These are phyloP conservation scores for Steromphala cineraria DNA, from an alignment of 2,888 invertebrate genomes.

Conservation along the genomic window DNA sequence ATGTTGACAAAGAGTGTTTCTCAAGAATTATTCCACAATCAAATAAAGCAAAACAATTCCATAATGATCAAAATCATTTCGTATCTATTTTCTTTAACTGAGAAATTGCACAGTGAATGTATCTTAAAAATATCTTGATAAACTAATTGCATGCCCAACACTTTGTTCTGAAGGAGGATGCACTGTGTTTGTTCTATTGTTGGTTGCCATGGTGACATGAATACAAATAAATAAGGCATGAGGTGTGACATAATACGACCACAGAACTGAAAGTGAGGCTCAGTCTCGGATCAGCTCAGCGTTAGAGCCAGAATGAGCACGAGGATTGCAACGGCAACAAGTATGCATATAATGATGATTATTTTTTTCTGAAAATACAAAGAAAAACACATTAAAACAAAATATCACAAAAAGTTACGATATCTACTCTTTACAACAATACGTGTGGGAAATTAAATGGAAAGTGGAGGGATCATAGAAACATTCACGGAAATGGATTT, in stretches of 20 bases:
- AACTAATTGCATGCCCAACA: no score
- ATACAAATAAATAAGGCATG: conserved; percentile 1
- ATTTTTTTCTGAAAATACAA: conserved; percentile 74
- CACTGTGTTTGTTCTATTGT: not conserved
- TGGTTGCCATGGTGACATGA: conserved; percentile 6
- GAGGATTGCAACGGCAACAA: conserved; percentile 71
- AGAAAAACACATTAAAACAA: conserved; percentile 49
- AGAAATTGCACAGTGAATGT: no score
- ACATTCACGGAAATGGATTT: no score
- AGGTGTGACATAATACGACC: not conserved
- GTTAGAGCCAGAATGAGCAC: conserved; percentile 74
- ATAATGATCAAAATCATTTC: no score
- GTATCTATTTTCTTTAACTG: no score
- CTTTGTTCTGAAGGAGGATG: no score
- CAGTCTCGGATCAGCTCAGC: not conserved
- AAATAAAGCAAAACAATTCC: no score
- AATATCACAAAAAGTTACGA: conserved; percentile 3
- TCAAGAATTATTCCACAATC: no score
- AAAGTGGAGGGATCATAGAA: no score
- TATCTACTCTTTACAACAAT: not conserved
- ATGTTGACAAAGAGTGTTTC: no score
- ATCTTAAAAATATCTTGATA: no score
- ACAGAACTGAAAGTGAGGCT: not conserved
- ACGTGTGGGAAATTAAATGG: not conserved
- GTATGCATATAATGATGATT: conserved; percentile 70